Evolutionary conservation across 2,797 vertebrate genomes (phyloP), one percentile per base, ranked within the genome.

Genomic region (Diplodus sargus): DNA sequence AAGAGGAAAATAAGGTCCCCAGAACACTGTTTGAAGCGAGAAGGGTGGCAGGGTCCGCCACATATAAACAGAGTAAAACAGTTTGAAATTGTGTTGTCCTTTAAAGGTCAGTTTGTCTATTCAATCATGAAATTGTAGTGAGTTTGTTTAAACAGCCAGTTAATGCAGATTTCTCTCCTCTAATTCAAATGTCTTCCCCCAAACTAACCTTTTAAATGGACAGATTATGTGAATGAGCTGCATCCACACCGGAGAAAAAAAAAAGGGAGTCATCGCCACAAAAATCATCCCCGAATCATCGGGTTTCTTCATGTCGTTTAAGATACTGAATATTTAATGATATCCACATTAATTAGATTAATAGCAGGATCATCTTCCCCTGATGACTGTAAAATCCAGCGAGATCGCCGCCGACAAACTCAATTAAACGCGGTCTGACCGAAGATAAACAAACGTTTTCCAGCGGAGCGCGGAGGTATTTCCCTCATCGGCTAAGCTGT

Each of bases 281-380:
- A 72, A 47, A 73, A 45, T 23, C 43, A 63, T 4, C 47, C 66
- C 13, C 34, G n/a, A 48, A 67, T 84, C 43, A 84, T 84, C 79
- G 76, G 63, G 77, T 83, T 82, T 75, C 83, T 54, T 47, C 0
- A 78, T 79, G 57, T 51, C 15, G 9, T 76, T 86, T 45, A 17
- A 51, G 68, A 52, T 48, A 49, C 47, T 89, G 34, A 77, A 87
- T 85, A 83, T 85, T 83, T 88, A 73, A 87, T 73, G 63, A 28
- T 7, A 25, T 67, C 64, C 49, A 25, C 58, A 81, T 83, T 78
- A 74, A 84, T 78, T 52, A 60, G 60, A 79, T 84, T 74, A 70
- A 84, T 63, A 22, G 56, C 6, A n/a, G 66, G 70, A 60, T 86
- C 70, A 63, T 78, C 52, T 88, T 80, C 70, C 81, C 30, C 51